A percentile compares a stretch with the other conserved stretches of the same genome.
Evolutionary conservation across 2,113 vertebrate species (phyloP).

Genomic region (Malurus elegans): DNA sequence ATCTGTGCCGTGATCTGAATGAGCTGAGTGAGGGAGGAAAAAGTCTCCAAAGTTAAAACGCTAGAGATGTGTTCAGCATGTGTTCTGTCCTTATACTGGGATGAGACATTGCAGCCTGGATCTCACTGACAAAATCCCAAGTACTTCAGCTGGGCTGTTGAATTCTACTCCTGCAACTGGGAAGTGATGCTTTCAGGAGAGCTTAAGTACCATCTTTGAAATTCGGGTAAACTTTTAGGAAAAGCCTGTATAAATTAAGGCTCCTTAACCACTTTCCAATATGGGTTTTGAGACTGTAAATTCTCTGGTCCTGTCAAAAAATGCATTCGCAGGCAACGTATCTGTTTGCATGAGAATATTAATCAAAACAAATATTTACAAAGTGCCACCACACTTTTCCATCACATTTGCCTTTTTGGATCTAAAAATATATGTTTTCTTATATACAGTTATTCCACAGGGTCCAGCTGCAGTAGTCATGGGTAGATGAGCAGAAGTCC

Average conservation of each 20-base stretch:
- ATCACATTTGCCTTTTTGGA: slow-evolving; percentile 9
- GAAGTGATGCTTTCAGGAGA: neutral
- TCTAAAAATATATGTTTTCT: neutral
- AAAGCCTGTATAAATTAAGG: neutral
- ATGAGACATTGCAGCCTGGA: neutral
- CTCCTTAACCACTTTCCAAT: neutral
- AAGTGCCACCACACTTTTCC: neutral
- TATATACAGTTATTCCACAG: neutral
- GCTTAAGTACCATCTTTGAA: neutral
- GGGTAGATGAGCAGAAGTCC: neutral
- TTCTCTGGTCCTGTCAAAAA: neutral
- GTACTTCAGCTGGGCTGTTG: neutral
- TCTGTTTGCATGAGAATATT: slow-evolving; percentile 1
- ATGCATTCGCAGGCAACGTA: neutral
- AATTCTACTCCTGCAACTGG: neutral
- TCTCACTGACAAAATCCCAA: neutral
- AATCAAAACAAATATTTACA: neutral
- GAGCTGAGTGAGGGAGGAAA: neutral
- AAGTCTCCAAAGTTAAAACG: neutral
- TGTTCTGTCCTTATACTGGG: neutral
- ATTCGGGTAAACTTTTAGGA: neutral
- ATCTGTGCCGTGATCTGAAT: neutral
- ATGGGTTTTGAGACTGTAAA: neutral
- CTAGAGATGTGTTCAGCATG: neutral
- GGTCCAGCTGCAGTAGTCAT: neutral